A percentile compares a stretch with the other conserved stretches of the same genome.
These are phyloP conservation scores for Tenthredo mesomela DNA, from an alignment of 2,888 invertebrate genomes.

Conservation along the genomic window DNA sequence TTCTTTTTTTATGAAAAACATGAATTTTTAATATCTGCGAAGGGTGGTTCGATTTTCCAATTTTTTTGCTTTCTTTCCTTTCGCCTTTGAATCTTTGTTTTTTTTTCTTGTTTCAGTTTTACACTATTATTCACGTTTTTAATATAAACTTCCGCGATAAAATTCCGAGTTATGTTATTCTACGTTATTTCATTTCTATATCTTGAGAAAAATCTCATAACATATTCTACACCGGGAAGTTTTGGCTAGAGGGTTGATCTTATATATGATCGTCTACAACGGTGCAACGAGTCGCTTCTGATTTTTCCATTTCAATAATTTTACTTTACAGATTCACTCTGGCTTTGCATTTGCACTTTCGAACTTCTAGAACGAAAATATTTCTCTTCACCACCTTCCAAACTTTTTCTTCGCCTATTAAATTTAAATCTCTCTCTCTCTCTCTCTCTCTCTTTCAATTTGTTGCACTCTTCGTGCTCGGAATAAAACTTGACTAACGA, in stretches of 20 bases:
- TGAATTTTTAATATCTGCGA: too few species aligned
- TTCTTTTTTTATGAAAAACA: background rate
- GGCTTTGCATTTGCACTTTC: background rate
- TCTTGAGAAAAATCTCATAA: background rate
- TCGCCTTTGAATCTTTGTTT: too few species aligned
- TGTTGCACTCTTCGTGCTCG: background rate
- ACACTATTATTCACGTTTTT: background rate
- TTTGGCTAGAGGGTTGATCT: background rate
- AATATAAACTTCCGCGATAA: background rate
- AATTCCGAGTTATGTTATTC: background rate
- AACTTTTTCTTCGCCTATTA: background rate
- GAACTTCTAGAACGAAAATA: background rate
- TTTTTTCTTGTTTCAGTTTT: too few species aligned
- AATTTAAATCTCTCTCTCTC: background rate
- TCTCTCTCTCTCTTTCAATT: background rate
- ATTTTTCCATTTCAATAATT: constrained; percentile 23
- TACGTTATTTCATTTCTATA: background rate
- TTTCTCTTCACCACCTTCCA: background rate
- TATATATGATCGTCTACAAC: background rate
- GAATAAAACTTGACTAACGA: constrained; percentile 13
- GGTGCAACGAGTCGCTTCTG: background rate
- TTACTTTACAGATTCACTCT: background rate
- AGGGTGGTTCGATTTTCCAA: too few species aligned
- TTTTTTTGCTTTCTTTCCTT: background rate
- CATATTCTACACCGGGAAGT: background rate